Evolutionary conservation across 2,113 vertebrate genomes (phyloP).

Genomic region (Urocolius indicus): DNA sequence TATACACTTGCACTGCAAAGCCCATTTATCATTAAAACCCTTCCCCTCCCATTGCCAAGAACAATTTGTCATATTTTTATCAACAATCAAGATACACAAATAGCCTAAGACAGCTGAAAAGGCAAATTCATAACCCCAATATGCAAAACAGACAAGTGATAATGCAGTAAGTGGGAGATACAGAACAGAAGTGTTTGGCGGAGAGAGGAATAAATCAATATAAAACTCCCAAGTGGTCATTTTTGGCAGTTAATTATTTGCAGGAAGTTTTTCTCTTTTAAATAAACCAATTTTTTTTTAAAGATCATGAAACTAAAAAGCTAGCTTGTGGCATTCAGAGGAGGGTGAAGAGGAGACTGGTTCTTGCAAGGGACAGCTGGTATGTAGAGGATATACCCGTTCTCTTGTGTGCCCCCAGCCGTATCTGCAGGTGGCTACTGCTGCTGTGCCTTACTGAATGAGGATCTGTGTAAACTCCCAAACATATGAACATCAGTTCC

Average conservation of each 20-base stretch:
- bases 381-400: constrained; percentile 59
- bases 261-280: constrained; percentile 66
- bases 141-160: constrained; percentile 57
- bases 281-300: constrained; percentile 12
- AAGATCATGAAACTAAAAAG: constrained; percentile 52
- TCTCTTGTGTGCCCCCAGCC: constrained; percentile 56
- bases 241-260: constrained; percentile 70
- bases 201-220: constrained; percentile 56
- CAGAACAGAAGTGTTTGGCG: background rate
- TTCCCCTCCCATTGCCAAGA: constrained; percentile 57
- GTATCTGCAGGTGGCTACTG: constrained; percentile 60
- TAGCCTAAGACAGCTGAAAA: constrained; percentile 54
- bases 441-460: constrained; percentile 38
- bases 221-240: constrained; percentile 50
- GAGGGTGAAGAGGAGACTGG: constrained; percentile 9
- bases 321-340: constrained; percentile 60
- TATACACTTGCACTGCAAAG: constrained; percentile 6
- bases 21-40: constrained; percentile 58
- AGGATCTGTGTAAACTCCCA: constrained; percentile 45
- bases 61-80: constrained; percentile 72
- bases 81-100: constrained; percentile 66
- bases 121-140: constrained; percentile 52
- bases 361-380: constrained; percentile 65
- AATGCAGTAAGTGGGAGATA: constrained; percentile 23
- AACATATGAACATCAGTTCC: constrained; percentile 56